Conservation (phyloP, 2,113 vertebrate genomes). For the Nothoprocta pentlandii region DNA sequence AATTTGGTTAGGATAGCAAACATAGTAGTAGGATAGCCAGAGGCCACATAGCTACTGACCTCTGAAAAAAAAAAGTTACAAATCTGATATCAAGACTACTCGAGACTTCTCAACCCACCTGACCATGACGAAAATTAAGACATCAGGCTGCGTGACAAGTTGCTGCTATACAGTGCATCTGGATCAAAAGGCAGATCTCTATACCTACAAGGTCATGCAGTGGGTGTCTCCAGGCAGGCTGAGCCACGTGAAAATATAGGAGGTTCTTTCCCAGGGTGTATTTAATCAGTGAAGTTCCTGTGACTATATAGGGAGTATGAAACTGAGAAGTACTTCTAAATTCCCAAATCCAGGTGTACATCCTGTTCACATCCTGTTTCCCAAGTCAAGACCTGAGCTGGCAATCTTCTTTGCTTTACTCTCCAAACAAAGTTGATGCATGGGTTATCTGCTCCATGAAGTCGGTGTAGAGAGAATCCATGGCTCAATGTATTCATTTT, state of each 20-base stretch:
- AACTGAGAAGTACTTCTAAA: neutral
- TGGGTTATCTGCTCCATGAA: neutral
- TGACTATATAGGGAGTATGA: neutral
- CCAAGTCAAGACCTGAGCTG: neutral
- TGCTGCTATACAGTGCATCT: neutral
- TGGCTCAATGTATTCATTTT: neutral
- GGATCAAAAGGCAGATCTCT: neutral
- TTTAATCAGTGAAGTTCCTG: neutral
- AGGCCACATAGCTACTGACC: neutral
- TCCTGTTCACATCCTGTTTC: neutral
- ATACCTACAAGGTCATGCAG: neutral
- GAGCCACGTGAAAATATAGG: neutral
- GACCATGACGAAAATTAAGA: neutral
- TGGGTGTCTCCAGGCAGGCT: neutral
- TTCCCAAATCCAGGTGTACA: neutral
- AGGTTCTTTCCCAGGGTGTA: neutral
- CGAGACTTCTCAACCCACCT: neutral
- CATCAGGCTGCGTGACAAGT: neutral
- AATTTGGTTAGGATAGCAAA: neutral
- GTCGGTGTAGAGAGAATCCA: neutral
- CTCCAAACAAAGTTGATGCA: neutral
- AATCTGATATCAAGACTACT: neutral
- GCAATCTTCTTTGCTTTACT: neutral
- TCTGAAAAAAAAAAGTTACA: neutral
- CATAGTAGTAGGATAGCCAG: neutral